Conservation (phyloP, 2,797 vertebrate species). For the Chaetophractus vellerosus region DNA sequence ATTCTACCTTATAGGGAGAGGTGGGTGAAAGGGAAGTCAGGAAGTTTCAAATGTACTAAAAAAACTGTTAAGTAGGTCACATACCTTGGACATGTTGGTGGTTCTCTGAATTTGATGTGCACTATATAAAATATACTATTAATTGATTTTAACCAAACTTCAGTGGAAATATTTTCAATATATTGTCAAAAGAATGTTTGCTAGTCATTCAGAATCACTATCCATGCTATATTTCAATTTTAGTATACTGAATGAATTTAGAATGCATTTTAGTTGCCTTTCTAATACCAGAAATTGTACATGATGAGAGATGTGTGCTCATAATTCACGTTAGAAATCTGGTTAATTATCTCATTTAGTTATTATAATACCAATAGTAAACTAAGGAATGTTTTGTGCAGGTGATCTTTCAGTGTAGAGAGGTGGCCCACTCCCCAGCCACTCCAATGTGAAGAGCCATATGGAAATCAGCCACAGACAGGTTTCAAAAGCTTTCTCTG, state of each 20-base stretch:
- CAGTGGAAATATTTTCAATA: neutral
- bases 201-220: slow-evolving; percentile 28
- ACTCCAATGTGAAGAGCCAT: neutral
- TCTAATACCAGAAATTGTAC: neutral
- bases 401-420: neutral
- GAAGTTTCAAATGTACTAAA: neutral
- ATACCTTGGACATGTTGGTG: neutral
- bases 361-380: neutral
- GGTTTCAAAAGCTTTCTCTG: slow-evolving; percentile 26
- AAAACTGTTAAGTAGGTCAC: neutral
- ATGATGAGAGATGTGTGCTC: neutral
- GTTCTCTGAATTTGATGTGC: neutral
- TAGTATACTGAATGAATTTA: neutral
- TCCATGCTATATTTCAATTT: neutral
- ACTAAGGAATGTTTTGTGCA: neutral
- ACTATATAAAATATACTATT: neutral
- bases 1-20: neutral
- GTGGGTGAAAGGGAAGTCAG: neutral
- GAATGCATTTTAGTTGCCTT: slow-evolving; percentile 34
- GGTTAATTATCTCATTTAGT: neutral
- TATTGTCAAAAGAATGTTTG: neutral
- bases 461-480: neutral
- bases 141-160: neutral
- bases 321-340: neutral
- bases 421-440: neutral